A percentile compares a stretch with the other conserved stretches of the same genome.
Conservation (phyloP, 2,113 vertebrate species). For the Camelus bactrianus region DNA sequence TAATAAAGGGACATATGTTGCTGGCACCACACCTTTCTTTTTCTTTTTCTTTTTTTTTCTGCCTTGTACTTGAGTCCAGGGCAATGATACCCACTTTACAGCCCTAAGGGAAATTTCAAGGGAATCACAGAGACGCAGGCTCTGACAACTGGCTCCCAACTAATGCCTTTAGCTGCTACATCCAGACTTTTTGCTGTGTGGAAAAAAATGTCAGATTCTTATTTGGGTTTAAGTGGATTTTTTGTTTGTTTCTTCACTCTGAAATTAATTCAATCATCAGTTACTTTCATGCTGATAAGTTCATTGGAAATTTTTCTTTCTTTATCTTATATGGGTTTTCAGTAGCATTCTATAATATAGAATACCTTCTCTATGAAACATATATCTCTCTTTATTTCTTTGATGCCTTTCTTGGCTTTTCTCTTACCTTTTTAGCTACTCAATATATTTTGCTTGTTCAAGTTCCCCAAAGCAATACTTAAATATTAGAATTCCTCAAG, state of each 20-base stretch:
- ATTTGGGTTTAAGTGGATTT: neutral
- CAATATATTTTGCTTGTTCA: neutral
- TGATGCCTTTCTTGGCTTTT: neutral
- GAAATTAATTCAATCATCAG: neutral
- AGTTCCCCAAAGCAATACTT: neutral
- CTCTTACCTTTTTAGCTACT: neutral
- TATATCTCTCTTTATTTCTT: neutral
- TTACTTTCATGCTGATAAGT: neutral
- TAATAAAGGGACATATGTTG: neutral
- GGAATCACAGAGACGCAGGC: neutral
- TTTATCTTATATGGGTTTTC: neutral
- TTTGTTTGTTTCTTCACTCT: constrained; percentile 8
- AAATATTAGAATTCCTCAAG: neutral
- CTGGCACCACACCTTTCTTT: neutral
- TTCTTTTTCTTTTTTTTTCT: too few relatives aligned
- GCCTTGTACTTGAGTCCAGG: neutral
- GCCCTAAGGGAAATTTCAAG: neutral
- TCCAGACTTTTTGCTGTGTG: neutral
- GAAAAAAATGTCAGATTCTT: neutral
- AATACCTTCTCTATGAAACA: neutral
- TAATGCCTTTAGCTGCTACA: neutral
- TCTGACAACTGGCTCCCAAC: too few relatives aligned
- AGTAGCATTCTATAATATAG: neutral
- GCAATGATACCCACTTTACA: neutral
- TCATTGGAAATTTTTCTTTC: neutral